A percentile compares a stretch with the other conserved stretches of the same genome.
These are phyloP conservation scores for Girardia tigrina DNA, from an alignment of 2,888 invertebrate genomes.

Conservation along the genomic window DNA sequence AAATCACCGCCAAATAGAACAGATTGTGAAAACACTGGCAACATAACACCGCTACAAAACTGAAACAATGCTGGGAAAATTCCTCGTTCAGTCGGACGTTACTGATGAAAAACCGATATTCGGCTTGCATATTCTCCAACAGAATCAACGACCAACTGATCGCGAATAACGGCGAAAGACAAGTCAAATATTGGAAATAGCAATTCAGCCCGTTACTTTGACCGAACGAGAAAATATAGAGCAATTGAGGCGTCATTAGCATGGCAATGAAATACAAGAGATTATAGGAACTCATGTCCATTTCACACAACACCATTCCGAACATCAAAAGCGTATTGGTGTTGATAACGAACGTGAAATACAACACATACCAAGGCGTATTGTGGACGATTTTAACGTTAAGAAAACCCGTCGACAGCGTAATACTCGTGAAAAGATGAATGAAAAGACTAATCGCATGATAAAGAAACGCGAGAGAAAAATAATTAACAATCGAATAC, in stretches of 20 bases:
- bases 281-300: conserved; percentile 15
- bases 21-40: no score
- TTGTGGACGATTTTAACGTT: not conserved
- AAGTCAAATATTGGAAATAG: not conserved
- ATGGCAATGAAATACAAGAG: not conserved
- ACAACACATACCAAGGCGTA: not conserved
- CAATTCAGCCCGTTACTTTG: not conserved
- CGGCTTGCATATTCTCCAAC: not conserved
- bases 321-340: not conserved
- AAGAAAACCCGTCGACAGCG: not conserved
- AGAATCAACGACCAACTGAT: not conserved
- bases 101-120: not conserved
- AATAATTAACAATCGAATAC: not conserved
- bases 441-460: not conserved
- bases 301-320: not conserved
- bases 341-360: not conserved
- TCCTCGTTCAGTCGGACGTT: not conserved
- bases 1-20: no score
- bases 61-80: not conserved
- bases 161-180: not conserved
- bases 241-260: not conserved
- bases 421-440: not conserved
- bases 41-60: no score
- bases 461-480: not conserved
- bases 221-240: not conserved